Evolutionary conservation across 1,140 invertebrate species (phyloP), one percentile per base, ranked within the genome.

Genomic region (Asobara japonica): DNA sequence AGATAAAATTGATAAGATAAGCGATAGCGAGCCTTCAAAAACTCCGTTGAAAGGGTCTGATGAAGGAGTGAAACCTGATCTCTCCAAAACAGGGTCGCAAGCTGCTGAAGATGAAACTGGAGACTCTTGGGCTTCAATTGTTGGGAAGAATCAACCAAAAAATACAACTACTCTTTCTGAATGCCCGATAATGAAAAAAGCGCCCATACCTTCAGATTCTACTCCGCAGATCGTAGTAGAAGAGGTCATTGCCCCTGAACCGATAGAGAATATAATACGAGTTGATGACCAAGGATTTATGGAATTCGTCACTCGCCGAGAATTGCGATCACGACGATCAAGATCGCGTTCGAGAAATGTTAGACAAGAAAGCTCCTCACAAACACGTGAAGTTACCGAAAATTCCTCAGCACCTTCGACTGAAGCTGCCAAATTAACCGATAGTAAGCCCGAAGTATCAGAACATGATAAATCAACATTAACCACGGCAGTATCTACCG

Each of bases 251-350:
- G 76, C 76, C 71, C 73, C 74, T 22, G 76, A 84, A 56, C 79
- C 82, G 0, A 81, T 81, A 33, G 82, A 85, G 68, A 83, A 84
- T 67, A 65, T 87, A 3, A 82, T 86, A 48, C 76, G 82, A 62
- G 77, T 87, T 3, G 88, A 90, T 78, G 79, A 85, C 56, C 87
- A 90, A 77, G 89, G 88, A 22, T 89, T 89, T 71, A 83, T 86
- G 45, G 85, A 88, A 75, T 86, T 84, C 72, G 75, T 89, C 3
- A 87, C 86, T 41, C 83, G 81, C 69, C 83, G 79, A 68, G 86
- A 89, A 74, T 76, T 87, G 64, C 79, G 84, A 56, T 84, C 79
- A n/a, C 76, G 85, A 30, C 80, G 83, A 64, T 88, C 88, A 51
- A 82, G 88, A 76, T 86, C 87, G 31, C 82, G 84, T 27, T 88